Evolutionary conservation across 2,888 invertebrate species (phyloP), one percentile per base, ranked within the genome.

Genomic region (Andrena trimmerana): DNA sequence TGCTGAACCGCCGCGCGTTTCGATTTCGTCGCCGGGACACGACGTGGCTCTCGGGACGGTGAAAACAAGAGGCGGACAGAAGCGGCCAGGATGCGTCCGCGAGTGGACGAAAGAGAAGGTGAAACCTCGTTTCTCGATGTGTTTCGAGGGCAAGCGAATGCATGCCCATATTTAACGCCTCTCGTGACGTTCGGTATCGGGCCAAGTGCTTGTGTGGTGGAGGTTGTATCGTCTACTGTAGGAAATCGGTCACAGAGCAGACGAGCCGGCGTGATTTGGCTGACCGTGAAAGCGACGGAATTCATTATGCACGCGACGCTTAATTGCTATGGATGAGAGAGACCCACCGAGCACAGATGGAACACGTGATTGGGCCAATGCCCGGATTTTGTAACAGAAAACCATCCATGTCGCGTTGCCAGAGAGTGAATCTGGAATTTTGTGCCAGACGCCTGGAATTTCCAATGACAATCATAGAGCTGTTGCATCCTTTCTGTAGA

Each of bases 81-180:
- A n/a, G 52, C 62, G 36, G 16, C 1, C 13, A 29, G 65, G 59
- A 80, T 42, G 36, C 50, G 16, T 59, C 63, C 8, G 36, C 54
- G 75, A 62, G 63, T 29, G 36, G 65, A 33, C 63, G 81, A 81
- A 78, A 57, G 85, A 85, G 81, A 85, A 78, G 69, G 86, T 82
- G 86, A 86, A 88, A 88, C 66, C 78, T 85, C 57, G 70, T 78
- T 88, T 66, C 85, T 54, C 74, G 63, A 52, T 60, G 74, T 59
- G 71, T 78, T 86, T 82, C 67, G 86, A 85, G 86, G 85, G 85
- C 86, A 87, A 29, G 48, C 52, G 33, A 42, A 42, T 10, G 13
- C 16, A n/a, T 13, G 31, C 3, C 6, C 54, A 50, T 81, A 63
- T 65, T 81, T 72, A 67, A 59, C 16, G 36, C 4, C 20, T 60